phyloP scores from a whole-genome alignment of 53 echinoderm and acorn worm genomes.

The Crossaster papposus region DNA sequence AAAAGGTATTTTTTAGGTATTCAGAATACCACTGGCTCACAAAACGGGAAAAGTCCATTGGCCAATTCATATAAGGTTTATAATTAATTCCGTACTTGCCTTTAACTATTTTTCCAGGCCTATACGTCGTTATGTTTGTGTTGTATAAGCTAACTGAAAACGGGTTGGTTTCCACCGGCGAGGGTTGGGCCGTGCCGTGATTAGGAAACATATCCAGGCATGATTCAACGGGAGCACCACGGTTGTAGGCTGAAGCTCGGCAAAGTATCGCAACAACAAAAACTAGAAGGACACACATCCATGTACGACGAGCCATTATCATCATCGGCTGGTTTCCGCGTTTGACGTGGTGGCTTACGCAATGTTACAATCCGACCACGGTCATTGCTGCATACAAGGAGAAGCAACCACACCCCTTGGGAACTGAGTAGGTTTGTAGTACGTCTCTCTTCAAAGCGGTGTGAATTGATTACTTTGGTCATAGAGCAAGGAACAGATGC shows the following conservation, averaged over 20 bases:
- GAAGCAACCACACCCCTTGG: neutral
- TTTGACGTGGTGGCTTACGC: neutral
- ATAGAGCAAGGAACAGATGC: too few relatives aligned
- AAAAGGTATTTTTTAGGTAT: too few relatives aligned
- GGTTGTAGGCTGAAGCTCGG: neutral
- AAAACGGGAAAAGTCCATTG: too few relatives aligned
- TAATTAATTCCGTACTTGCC: neutral
- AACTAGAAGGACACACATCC: neutral
- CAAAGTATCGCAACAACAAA: neutral
- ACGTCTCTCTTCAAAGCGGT: neutral
- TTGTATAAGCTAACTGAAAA: neutral
- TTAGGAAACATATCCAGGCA: conserved; percentile 30
- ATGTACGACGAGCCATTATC: neutral
- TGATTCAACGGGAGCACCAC: neutral
- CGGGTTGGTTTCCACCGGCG: conserved; percentile 2
- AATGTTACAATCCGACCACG: neutral
- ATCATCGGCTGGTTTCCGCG: neutral
- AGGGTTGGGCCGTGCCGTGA: neutral
- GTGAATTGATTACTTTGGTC: neutral
- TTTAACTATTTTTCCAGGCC: neutral
- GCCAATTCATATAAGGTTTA: neutral
- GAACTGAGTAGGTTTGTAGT: neutral
- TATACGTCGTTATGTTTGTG: neutral
- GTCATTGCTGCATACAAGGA: neutral
- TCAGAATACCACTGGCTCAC: too few relatives aligned